Evolutionary conservation across 2,113 vertebrate genomes (phyloP).

Genomic region (human): DNA sequence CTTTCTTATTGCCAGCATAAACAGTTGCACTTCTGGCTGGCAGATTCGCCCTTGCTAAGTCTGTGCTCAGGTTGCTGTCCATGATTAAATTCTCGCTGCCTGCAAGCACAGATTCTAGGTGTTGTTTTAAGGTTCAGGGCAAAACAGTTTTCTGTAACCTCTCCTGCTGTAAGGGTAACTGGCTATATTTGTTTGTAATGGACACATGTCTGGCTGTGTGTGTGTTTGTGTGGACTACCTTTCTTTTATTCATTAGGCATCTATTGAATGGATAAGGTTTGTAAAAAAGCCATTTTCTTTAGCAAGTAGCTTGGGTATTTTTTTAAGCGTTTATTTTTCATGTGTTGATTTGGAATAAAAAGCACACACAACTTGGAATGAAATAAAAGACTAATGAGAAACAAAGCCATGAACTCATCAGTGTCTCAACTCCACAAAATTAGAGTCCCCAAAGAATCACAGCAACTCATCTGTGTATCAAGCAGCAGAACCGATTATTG

Average conservation of each 20-base stretch:
- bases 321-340: conserved; percentile 36
- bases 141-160: conserved; percentile 43
- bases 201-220: not conserved
- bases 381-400: conserved; percentile 82
- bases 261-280: conserved; percentile 30
- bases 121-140: not conserved
- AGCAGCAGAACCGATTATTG: conserved; percentile 56
- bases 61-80: not conserved
- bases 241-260: conserved; percentile 21
- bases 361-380: conserved; percentile 50
- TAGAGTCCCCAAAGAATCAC: conserved; percentile 54
- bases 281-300: not conserved
- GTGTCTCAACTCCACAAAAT: conserved; percentile 67
- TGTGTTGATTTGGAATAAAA: conserved; percentile 57
- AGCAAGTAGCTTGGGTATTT: conserved; percentile 12
- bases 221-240: not conserved
- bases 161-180: conserved; percentile 1
- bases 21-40: not conserved
- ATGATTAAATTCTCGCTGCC: conserved; percentile 1
- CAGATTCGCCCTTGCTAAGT: not conserved
- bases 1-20: not conserved
- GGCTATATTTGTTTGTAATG: conserved; percentile 15
- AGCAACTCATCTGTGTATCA: conserved; percentile 36
- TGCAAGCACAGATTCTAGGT: not conserved
- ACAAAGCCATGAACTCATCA: conserved; percentile 73